Evolutionary conservation across 2,797 vertebrate species (phyloP).

Genomic region (Cottoperca gobio): DNA sequence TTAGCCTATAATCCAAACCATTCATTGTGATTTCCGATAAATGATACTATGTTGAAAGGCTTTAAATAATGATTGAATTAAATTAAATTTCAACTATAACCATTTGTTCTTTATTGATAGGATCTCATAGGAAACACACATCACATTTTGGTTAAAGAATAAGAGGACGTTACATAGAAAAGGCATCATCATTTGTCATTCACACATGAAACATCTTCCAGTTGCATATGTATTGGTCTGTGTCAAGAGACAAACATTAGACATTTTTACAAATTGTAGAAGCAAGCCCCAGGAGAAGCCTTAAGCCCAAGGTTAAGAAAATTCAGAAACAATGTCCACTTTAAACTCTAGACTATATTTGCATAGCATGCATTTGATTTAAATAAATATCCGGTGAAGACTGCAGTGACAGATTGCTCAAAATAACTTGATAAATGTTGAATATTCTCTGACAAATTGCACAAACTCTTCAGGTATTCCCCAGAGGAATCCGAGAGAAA

Average conservation of each 20-base stretch:
- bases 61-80: conserved; percentile 44
- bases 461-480: conserved; percentile 65
- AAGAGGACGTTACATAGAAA: conserved; percentile 56
- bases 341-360: conserved; percentile 61
- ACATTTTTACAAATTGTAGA: conserved; percentile 61
- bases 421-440: conserved; percentile 69
- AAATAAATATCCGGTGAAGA: conserved; percentile 65
- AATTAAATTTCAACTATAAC: conserved; percentile 37
- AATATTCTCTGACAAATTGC: conserved; percentile 68
- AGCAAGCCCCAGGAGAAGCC: conserved; percentile 37
- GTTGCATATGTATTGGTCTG: conserved; percentile 64
- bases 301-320: conserved; percentile 46
- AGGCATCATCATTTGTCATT: conserved; percentile 65
- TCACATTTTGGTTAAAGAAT: conserved; percentile 65
- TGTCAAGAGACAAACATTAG: conserved; percentile 55
- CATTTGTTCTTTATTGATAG: conserved; percentile 69
- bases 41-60: conserved; percentile 35
- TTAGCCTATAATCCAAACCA: conserved; percentile 65
- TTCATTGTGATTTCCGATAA: conserved; percentile 40
- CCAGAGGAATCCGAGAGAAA: conserved; percentile 57
- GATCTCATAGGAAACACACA: conserved; percentile 62
- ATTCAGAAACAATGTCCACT: conserved; percentile 62
- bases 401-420: conserved; percentile 57
- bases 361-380: conserved; percentile 71
- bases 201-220: conserved; percentile 53